A percentile compares a stretch with the other conserved stretches of the same genome.
phyloP scores from a whole-genome alignment of 2,888 invertebrate species.

The Siphonodentalium dalli region DNA sequence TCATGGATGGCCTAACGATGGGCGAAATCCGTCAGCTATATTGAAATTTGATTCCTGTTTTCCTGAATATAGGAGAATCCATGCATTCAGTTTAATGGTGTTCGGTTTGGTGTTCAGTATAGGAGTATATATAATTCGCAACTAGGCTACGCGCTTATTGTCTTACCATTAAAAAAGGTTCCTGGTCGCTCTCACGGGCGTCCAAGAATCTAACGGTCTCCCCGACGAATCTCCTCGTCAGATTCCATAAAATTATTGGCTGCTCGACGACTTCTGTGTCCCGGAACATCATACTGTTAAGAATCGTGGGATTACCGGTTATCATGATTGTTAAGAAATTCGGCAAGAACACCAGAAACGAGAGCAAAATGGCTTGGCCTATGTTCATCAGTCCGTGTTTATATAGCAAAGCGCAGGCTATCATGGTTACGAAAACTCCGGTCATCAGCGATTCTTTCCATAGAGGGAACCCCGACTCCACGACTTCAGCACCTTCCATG shows the following conservation, averaged over 20 bases:
- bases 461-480: conserved; percentile 22
- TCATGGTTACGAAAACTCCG: conserved; percentile 21
- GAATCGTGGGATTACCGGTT: conserved; percentile 32
- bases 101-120: too few species aligned
- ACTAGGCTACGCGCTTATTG: too few species aligned
- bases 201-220: conserved; percentile 52
- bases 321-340: conserved; percentile 15
- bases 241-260: conserved; percentile 64
- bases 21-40: too few species aligned
- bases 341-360: conserved; percentile 20
- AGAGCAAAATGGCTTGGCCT: conserved; percentile 4
- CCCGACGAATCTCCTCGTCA: conserved; percentile 53
- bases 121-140: too few species aligned
- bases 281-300: conserved; percentile 59
- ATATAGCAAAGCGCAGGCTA: conserved; percentile 24
- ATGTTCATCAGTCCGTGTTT: conserved; percentile 18
- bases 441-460: conserved; percentile 24
- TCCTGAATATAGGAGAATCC: too few species aligned
- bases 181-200: conserved; percentile 30
- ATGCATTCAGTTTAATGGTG: too few species aligned
- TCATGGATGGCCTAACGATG: too few species aligned
- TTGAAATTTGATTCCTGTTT: too few species aligned
- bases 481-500: conserved; percentile 30
- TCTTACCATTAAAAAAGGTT: conserved; percentile 67
- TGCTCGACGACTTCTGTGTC: conserved; percentile 67